Evolutionary conservation across 2,797 vertebrate genomes (phyloP).

Genomic region (Momotus momota): DNA sequence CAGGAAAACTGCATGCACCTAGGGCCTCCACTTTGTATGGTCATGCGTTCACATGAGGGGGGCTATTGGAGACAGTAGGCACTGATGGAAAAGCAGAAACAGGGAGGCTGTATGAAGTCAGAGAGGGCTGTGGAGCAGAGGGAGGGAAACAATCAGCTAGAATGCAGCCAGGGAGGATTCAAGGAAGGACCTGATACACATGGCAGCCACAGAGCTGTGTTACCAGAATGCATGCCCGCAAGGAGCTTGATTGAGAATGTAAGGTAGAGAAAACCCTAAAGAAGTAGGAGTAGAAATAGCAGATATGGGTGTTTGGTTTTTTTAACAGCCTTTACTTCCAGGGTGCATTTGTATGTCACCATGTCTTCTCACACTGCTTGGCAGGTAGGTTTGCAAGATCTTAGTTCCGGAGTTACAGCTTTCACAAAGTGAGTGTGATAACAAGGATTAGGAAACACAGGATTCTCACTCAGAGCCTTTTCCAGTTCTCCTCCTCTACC

Average conservation of each 20-base stretch:
- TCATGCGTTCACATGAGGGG: neutral
- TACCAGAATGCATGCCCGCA: fast-evolving
- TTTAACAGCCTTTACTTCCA: neutral
- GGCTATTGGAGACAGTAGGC: neutral
- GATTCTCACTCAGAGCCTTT: neutral
- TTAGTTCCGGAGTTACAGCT: neutral
- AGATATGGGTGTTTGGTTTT: neutral
- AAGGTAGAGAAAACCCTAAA: neutral
- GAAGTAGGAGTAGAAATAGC: neutral
- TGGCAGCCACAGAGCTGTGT: neutral
- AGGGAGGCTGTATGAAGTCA: neutral
- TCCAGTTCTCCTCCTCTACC: neutral
- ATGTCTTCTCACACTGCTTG: neutral
- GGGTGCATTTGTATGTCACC: neutral
- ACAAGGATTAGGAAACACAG: neutral
- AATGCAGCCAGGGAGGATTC: neutral
- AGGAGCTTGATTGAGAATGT: neutral
- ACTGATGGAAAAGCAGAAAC: neutral
- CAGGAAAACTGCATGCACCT: fast-evolving
- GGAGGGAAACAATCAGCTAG: neutral
- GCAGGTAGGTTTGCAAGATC: neutral
- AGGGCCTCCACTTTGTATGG: neutral
- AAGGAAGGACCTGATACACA: neutral
- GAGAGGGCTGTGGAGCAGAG: neutral
- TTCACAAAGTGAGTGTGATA: neutral